Conservation (phyloP, 2,797 vertebrate species). For the Gouania willdenowi region DNA sequence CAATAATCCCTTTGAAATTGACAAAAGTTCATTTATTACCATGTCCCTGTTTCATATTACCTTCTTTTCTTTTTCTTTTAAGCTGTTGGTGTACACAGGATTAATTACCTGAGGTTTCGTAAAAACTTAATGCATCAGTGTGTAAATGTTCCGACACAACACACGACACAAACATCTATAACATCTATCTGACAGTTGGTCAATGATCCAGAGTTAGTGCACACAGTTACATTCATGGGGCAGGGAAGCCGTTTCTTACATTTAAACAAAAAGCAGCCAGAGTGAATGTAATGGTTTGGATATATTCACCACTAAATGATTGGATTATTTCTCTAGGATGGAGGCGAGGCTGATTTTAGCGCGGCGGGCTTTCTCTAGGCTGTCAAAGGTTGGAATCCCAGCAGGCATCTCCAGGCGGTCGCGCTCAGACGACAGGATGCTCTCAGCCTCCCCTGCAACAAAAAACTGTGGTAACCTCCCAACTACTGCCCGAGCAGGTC, state of each 20-base stretch:
- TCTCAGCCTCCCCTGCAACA: constrained; percentile 81
- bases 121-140: too few relatives aligned
- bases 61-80: too few relatives aligned
- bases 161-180: neutral
- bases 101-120: too few relatives aligned
- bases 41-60: too few relatives aligned
- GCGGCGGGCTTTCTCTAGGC: constrained; percentile 83
- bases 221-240: constrained; percentile 4
- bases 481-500: too few relatives aligned
- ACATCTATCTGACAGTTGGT: too few relatives aligned
- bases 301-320: neutral
- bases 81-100: too few relatives aligned
- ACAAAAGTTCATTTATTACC: too few relatives aligned
- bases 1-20: too few relatives aligned
- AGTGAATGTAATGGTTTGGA: constrained; percentile 10
- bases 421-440: constrained; percentile 74
- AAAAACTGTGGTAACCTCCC: neutral
- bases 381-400: constrained; percentile 80
- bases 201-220: constrained; percentile 20
- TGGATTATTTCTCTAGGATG: constrained; percentile 74
- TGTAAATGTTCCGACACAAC: too few relatives aligned
- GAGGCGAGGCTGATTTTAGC: constrained; percentile 70
- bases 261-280: constrained; percentile 4
- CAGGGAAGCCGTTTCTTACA: neutral
- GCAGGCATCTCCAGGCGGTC: constrained; percentile 75